Percentiles rank a stretch among this genome's conserved stretches.
Conservation (phyloP, 2,113 vertebrate genomes). For the Zosterops lateralis region DNA sequence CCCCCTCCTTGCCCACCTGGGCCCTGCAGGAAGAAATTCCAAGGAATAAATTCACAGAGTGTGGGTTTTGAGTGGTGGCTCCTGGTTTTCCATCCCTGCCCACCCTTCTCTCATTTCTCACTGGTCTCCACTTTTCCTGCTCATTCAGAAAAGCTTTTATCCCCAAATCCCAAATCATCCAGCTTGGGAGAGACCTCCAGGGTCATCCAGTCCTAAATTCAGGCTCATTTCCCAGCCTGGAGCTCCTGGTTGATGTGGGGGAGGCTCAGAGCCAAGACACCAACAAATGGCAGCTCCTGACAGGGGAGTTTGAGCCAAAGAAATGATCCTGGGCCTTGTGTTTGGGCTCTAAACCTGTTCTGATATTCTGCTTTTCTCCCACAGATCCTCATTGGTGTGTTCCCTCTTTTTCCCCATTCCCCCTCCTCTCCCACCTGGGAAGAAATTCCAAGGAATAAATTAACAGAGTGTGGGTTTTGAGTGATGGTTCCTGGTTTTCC, state of each 20-base stretch:
- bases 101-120: background rate
- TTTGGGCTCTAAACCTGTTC: background rate
- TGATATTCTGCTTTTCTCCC: background rate
- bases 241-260: background rate
- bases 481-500: background rate
- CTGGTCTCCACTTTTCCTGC: background rate
- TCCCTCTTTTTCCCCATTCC: background rate
- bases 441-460: background rate
- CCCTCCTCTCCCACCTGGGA: background rate
- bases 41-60: background rate
- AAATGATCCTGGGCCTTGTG: background rate
- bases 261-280: background rate
- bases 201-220: background rate
- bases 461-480: background rate
- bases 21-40: background rate
- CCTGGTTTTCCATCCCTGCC: background rate
- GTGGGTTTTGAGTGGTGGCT: background rate
- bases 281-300: background rate
- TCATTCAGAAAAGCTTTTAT: background rate
- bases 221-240: background rate
- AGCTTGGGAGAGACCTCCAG: background rate
- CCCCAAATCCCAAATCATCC: background rate
- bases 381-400: accelerated
- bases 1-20: background rate
- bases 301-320: background rate